Base-by-base conservation (phyloP, 2,888 invertebrate genomes). In the Drosophila emarginata region DNA sequence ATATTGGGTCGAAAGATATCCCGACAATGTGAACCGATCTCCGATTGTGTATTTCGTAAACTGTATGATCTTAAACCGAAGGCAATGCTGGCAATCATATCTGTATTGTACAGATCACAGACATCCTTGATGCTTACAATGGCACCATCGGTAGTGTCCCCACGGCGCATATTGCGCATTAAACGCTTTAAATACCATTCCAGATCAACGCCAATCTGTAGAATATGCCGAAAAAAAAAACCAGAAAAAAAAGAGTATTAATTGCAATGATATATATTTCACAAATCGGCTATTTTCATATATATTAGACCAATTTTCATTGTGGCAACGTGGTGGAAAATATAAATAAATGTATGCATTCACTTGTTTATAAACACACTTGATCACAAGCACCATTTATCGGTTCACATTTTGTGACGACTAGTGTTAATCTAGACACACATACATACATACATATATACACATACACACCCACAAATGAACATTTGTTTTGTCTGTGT, bases 71-170 rank as follows among this genome's bases (percentile, higher is more conserved):
- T 88, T 1, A 93, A 71, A 0, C 93, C 93, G 51, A 91, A 93
- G 0, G 93, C 93, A 3, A 92, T 92, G 60, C 91, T 91, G 3
- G 91, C 92, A 36, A 93, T 93, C 64, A 93, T 87, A 59, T 93
- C 93, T 2, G 91, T 91, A 1, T 91, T 91, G 37, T 91, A 91
- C 0, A 90, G 83, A 50, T 91, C 91, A 56, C 91, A 91, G 0
- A 91, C 82, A 61, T 91, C 91, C 62, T 90, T 91, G 7, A 91
- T 76, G 67, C 91, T 90, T 3, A 88, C 82, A 0, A 80, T 63
- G 0, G 76, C 72, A 0, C 80, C 89, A 45, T 12, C 76, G 12
- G 77, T 77, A 11, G 45, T 21, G 4, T 78, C 74, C 9, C 66
- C 77, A 7, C 88, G 88, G 0, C 88, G 71, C 23, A 88, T 4